phyloP scores from a whole-genome alignment of 1,140 invertebrate genomes.

The Dendrolimus kikuchii region DNA sequence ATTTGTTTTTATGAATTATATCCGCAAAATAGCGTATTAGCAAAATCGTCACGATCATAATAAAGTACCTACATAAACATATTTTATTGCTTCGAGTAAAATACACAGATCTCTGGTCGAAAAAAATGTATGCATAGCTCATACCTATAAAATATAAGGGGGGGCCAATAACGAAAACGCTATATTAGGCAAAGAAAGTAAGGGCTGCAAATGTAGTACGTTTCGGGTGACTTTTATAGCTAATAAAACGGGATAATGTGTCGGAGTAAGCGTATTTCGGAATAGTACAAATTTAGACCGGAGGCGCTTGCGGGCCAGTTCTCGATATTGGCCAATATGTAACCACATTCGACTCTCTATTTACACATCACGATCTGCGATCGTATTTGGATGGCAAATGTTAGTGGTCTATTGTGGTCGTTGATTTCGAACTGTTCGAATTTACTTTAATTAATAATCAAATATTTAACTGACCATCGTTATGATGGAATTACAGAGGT shows the following conservation, averaged over 20 bases:
- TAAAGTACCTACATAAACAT: conserved; percentile 50
- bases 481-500: too few relatives aligned
- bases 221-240: conserved; percentile 67
- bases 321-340: conserved; percentile 34
- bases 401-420: too few relatives aligned
- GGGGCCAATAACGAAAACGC: conserved; percentile 42
- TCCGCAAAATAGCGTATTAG: conserved; percentile 46
- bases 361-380: conserved; percentile 12
- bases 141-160: conserved; percentile 51
- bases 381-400: neutral
- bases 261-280: conserved; percentile 64
- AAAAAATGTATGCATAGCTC: conserved; percentile 58
- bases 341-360: conserved; percentile 20
- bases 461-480: too few relatives aligned
- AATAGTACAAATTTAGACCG: conserved; percentile 66
- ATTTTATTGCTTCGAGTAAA: conserved; percentile 54
- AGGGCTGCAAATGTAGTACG: conserved; percentile 58
- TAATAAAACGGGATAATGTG: conserved; percentile 69
- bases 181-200: conserved; percentile 43
- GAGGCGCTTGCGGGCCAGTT: conserved; percentile 28
- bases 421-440: too few relatives aligned
- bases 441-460: too few relatives aligned
- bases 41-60: conserved; percentile 41
- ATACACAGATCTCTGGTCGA: conserved; percentile 40
- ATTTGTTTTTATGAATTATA: conserved; percentile 51